phyloP scores from a whole-genome alignment of 2,797 vertebrate genomes.

The Morelia viridis region DNA sequence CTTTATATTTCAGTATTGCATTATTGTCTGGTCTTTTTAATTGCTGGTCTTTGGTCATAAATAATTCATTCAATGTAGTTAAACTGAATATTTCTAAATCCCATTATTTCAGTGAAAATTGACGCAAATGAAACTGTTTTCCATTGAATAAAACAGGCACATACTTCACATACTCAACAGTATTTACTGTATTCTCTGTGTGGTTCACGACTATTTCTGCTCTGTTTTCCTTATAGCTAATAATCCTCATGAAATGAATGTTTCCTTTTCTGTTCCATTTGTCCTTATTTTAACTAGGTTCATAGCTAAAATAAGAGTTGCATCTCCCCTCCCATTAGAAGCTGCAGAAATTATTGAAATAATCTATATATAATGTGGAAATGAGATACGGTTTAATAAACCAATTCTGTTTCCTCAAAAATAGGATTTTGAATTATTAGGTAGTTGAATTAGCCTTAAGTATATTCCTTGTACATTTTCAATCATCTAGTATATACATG shows the following conservation, averaged over 20 bases:
- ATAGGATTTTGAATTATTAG: background rate
- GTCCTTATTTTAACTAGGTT: background rate
- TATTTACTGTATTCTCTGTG: background rate
- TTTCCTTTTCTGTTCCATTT: background rate
- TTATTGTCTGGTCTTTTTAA: too few relatives aligned
- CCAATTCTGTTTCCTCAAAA: background rate
- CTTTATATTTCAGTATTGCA: too few relatives aligned
- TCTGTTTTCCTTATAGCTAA: background rate
- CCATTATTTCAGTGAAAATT: background rate
- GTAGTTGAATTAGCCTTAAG: background rate
- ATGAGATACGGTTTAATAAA: background rate
- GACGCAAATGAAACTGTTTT: accelerated
- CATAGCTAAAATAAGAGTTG: background rate
- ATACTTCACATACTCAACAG: background rate
- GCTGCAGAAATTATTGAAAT: background rate
- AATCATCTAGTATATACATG: background rate
- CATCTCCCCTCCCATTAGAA: background rate
- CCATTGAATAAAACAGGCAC: background rate
- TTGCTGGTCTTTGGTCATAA: too few relatives aligned
- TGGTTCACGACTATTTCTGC: slow-evolving; percentile 6
- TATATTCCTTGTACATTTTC: background rate
- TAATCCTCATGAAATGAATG: background rate
- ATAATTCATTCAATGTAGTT: too few relatives aligned
- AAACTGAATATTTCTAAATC: background rate
- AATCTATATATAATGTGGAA: background rate